Evolutionary conservation across 1,140 invertebrate species (phyloP).

Genomic region (Neodiprion fabricii): DNA sequence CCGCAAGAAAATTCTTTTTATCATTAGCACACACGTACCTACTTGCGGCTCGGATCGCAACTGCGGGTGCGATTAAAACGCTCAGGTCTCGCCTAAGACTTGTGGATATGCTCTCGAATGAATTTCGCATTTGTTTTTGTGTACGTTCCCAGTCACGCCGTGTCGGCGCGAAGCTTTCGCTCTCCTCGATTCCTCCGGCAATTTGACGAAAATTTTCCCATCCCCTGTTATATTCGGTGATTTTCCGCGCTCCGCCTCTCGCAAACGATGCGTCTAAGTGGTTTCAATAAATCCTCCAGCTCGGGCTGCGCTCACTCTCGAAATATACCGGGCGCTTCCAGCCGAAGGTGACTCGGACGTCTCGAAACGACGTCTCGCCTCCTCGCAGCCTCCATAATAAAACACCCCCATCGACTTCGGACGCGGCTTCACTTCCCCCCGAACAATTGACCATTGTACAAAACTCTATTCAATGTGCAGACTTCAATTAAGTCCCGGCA

Average conservation of each 20-base stretch:
- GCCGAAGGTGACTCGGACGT: no score
- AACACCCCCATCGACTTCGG: conserved; percentile 45
- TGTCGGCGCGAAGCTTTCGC: no score
- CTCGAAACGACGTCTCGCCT: neutral
- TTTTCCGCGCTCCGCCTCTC: neutral
- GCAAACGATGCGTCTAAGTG: neutral
- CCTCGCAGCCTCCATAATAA: conserved; percentile 49
- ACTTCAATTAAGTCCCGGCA: conserved; percentile 54
- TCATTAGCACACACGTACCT: no score
- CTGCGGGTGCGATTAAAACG: no score
- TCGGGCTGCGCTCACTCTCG: no score
- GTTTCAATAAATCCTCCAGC: neutral
- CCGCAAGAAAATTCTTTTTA: no score
- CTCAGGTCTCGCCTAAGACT: no score
- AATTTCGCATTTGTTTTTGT: no score
- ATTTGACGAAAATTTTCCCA: neutral
- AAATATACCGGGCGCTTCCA: no score
- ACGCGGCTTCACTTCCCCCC: conserved; percentile 28
- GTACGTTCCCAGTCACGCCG: no score
- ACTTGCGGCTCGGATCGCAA: no score
- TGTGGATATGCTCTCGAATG: no score
- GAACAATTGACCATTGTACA: conserved; percentile 52
- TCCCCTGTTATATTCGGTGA: neutral
- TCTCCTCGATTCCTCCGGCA: neutral
- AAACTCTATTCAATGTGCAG: conserved; percentile 41